A percentile compares a stretch with the other conserved stretches of the same genome.
Conservation (phyloP, 92 coral and sea anemone genomes). For the Desmophyllum pertusum region DNA sequence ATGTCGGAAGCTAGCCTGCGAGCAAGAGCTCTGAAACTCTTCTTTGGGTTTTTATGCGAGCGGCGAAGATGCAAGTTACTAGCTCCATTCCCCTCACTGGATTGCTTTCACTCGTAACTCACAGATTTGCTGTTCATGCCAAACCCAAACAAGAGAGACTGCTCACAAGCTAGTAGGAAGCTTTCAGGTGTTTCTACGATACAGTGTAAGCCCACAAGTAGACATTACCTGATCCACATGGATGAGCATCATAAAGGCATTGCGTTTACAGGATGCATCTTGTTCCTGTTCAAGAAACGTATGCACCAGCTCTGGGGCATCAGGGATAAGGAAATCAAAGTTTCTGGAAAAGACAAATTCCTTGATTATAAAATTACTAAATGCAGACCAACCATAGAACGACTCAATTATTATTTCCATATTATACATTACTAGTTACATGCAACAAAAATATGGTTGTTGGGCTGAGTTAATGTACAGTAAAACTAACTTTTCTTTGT, state of each 20-base stretch:
- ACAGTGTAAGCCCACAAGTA: neutral
- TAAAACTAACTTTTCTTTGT: neutral
- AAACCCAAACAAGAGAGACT: no score
- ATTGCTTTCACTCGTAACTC: no score
- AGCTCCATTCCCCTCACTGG: no score
- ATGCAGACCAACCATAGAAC: neutral
- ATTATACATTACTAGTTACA: neutral
- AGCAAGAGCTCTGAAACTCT: no score
- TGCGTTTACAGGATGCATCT: slow-evolving; percentile 99
- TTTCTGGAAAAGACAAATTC: slow-evolving; percentile 59
- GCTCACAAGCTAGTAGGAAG: no score
- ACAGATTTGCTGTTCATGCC: no score
- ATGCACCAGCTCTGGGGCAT: slow-evolving; percentile 99
- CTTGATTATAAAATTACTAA: neutral
- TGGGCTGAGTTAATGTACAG: neutral
- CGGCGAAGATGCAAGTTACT: no score
- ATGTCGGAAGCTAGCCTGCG: no score
- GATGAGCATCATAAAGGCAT: slow-evolving; percentile 99
- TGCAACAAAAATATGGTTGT: no score
- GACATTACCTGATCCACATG: slow-evolving; percentile 95
- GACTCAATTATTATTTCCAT: neutral
- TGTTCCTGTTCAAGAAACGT: slow-evolving; percentile 99
- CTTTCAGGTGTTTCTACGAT: neutral
- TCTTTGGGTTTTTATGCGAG: no score
- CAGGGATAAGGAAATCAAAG: slow-evolving; percentile 98